phyloP scores from a whole-genome alignment of 2,113 vertebrate genomes.

The Carollia perspicillata region DNA sequence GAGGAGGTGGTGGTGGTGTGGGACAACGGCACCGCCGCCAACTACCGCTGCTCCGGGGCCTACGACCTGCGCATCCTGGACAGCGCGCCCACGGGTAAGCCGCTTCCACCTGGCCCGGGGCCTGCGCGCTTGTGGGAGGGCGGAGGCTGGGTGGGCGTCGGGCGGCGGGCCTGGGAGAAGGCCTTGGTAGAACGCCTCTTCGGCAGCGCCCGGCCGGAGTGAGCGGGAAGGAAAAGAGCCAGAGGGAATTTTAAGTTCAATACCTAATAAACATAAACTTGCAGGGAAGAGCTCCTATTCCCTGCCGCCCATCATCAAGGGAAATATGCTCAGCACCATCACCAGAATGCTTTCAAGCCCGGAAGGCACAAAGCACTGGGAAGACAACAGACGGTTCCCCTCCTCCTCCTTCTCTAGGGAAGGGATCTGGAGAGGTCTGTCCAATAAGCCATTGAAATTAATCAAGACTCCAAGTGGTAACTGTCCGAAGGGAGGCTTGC shows the following conservation, averaged over 20 bases:
- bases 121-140: background rate
- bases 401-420: background rate
- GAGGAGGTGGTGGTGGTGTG: conserved; percentile 99
- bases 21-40: conserved; percentile 98
- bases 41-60: conserved; percentile 98
- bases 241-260: background rate
- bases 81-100: conserved; percentile 96
- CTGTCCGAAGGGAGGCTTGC: background rate
- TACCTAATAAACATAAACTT: background rate
- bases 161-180: background rate
- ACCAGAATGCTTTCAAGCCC: background rate
- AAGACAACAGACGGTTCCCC: background rate
- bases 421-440: background rate
- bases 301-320: background rate
- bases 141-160: background rate
- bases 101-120: background rate
- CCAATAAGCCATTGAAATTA: conserved; percentile 36
- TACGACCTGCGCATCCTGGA: conserved; percentile 97
- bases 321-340: background rate
- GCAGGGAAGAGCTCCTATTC: background rate
- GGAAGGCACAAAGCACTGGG: conserved; percentile 33
- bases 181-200: background rate
- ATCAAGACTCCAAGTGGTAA: conserved; percentile 28
- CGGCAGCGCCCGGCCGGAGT: background rate
- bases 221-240: background rate